Base-by-base conservation (phyloP, 1,140 invertebrate species). In the Drosophila kohkoa region DNA sequence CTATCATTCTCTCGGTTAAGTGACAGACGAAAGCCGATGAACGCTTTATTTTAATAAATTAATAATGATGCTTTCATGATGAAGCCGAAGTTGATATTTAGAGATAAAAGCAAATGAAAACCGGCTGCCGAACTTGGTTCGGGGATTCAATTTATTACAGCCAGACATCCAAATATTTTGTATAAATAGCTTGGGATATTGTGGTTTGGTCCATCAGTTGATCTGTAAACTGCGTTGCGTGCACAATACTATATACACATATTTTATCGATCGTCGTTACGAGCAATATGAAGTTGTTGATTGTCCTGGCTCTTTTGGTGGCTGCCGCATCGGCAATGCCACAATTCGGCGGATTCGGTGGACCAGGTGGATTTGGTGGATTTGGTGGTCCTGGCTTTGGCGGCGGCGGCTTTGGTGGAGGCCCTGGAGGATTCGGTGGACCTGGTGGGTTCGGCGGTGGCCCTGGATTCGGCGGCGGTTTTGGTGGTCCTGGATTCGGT, bases 81-180 rank as follows among this genome's bases (percentile, higher is more conserved):
- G 13, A 59, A 32, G 38, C 8, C 54, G n/a, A 65, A 54, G 52
- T 8, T 63, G 73, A 77, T 87, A 87, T 80, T 87, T 75, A 63
- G 66, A 88, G 80, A 46, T 77, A 57, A 71, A 66, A 76, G 76
- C 66, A 74, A 78, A 57, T 54, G 49, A 74, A 82, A 87, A 89
- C 83, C 83, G 85, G 83, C 83, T 43, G 25, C 43, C 55, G 55
- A 77, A 72, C 66, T 49, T n/a, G 16, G n/a, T 6, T 46, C 69
- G 49, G 16, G 13, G 11, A 43, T 28, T 35, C 69, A 85, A 54
- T 77, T 76, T 68, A 58, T 69, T 72, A 72, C 67, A 63, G 43
- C 13, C 55, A 25, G 20, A 25, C 20, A 25, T 4, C 3, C 20
- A 64, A 16, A 43, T n/a, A 52, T 16, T 16, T 43, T 38, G 58